Evolutionary conservation across 2,888 invertebrate genomes (phyloP).

Genomic region (Mesoligia furuncula): DNA sequence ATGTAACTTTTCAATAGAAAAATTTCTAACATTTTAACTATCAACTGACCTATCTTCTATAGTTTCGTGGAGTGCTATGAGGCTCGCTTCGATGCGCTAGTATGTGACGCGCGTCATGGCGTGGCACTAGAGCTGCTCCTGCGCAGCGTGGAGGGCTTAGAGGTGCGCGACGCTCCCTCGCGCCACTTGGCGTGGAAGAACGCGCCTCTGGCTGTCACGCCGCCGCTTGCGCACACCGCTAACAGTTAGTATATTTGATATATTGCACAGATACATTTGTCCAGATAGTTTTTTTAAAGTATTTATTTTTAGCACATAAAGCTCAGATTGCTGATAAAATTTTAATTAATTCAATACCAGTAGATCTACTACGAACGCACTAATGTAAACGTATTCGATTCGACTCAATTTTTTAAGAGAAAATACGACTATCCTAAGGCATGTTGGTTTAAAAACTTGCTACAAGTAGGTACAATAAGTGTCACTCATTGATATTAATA

Average conservation of each 20-base stretch:
- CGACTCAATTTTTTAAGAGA: too few relatives aligned
- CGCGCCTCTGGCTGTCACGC: conserved; percentile 60
- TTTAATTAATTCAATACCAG: not conserved
- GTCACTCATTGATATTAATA: not conserved
- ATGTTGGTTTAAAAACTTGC: not conserved
- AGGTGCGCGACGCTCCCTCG: conserved; percentile 84
- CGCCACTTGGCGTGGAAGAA: conserved; percentile 77
- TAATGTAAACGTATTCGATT: not conserved
- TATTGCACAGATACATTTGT: too few relatives aligned
- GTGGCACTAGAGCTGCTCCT: conserved; percentile 97
- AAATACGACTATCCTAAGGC: not conserved
- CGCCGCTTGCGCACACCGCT: conserved; percentile 66
- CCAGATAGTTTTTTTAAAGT: not conserved
- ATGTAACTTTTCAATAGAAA: not conserved
- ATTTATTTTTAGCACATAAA: not conserved
- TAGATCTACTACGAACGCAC: not conserved
- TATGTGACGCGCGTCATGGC: conserved; percentile 91
- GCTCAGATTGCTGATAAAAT: not conserved
- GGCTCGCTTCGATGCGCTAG: conserved; percentile 92
- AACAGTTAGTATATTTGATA: conserved; percentile 74
- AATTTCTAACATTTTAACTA: not conserved
- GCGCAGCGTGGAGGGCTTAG: conserved; percentile 94
- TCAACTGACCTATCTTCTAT: conserved; percentile 4
- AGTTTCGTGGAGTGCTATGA: conserved; percentile 96
- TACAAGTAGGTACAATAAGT: not conserved